These are phyloP conservation scores for Drosophila subsilvestris DNA, from an alignment of 2,888 invertebrate species.

Conservation along the genomic window DNA sequence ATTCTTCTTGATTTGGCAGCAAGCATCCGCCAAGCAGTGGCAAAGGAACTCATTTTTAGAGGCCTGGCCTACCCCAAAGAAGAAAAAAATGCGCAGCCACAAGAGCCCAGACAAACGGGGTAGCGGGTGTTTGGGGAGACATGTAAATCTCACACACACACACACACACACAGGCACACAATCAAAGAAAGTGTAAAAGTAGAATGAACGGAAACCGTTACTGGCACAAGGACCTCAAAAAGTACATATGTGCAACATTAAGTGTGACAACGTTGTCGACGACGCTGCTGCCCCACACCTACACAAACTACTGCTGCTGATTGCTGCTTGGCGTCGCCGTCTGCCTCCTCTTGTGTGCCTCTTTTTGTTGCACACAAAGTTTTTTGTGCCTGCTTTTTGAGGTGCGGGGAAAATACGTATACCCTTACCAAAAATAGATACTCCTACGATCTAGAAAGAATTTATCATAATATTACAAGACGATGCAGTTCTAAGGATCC, in stretches of 20 bases:
- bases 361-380: conserved; percentile 58
- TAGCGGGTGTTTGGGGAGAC: background rate
- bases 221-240: conserved; percentile 76
- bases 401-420: background rate
- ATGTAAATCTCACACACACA: background rate
- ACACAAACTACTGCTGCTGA: conserved; percentile 6
- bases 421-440: background rate
- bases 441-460: background rate
- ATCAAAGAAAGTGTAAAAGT: conserved; percentile 55
- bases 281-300: conserved; percentile 10
- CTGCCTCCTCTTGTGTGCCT: conserved; percentile 63
- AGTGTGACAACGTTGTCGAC: conserved; percentile 52
- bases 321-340: no score
- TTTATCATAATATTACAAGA: background rate
- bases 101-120: background rate
- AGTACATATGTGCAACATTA: conserved; percentile 75
- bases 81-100: conserved; percentile 19
- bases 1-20: background rate
- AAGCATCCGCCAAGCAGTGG: background rate
- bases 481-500: background rate
- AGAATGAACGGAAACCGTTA: conserved; percentile 76
- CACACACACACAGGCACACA: conserved; percentile 14
- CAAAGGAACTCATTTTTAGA: background rate
- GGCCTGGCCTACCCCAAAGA: background rate
- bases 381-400: conserved; percentile 3